Conservation (phyloP, 2,797 vertebrate species). For the Nyctalus aviator region DNA sequence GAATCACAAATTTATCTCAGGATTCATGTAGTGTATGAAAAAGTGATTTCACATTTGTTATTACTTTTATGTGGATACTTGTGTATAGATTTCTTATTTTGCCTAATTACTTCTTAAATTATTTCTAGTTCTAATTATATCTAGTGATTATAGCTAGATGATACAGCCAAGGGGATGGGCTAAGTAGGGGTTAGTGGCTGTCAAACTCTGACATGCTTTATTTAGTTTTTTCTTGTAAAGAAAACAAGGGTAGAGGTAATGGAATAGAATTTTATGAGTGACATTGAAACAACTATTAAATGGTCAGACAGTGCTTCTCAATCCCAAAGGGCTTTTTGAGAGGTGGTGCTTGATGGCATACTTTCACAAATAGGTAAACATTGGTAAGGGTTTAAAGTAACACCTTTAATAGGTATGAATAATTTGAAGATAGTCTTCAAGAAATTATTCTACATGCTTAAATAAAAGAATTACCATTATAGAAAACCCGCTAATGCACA, state of each 20-base stretch:
- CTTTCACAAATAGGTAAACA: conserved; percentile 1
- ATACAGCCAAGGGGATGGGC: not conserved
- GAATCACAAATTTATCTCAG: not conserved
- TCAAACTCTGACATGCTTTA: not conserved
- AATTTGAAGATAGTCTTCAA: not conserved
- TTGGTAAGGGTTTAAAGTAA: not conserved
- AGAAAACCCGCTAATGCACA: not conserved
- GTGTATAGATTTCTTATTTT: conserved; percentile 29
- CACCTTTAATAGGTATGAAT: not conserved
- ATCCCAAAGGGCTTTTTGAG: not conserved
- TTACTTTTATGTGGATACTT: not conserved
- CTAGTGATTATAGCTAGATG: not conserved
- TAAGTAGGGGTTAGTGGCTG: not conserved
- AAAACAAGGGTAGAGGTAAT: not conserved
- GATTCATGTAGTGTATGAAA: not conserved
- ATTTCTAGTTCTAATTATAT: not conserved
- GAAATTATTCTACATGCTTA: not conserved
- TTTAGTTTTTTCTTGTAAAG: conserved; percentile 38
- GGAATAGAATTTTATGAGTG: not conserved
- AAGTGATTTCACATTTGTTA: not conserved
- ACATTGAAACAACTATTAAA: not conserved
- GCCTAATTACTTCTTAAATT: conserved; percentile 19
- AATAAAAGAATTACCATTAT: not conserved
- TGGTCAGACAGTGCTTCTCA: not conserved
- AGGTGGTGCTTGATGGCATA: not conserved